Evolutionary conservation across 2,113 vertebrate genomes (phyloP).

Genomic region (Myrmecobius fasciatus): DNA sequence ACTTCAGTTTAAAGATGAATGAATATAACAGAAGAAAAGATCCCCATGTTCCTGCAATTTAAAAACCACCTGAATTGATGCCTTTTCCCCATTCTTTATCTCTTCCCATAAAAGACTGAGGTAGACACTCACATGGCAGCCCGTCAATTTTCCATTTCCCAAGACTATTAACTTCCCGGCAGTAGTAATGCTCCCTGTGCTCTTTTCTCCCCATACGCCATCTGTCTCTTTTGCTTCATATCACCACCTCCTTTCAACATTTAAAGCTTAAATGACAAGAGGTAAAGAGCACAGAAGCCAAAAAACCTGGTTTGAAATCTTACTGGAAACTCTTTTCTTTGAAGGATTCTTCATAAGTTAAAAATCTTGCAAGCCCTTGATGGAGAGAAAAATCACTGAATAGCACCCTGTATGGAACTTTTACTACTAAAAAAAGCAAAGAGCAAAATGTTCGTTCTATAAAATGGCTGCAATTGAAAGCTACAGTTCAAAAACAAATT

Average conservation of each 20-base stretch:
- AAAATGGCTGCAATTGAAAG: constrained; percentile 36
- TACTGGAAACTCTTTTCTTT: constrained; percentile 48
- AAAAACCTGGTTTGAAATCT: constrained; percentile 64
- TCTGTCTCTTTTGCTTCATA: constrained; percentile 50
- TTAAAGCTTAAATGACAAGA: constrained; percentile 55
- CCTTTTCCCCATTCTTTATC: background rate
- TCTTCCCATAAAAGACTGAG: constrained; percentile 32
- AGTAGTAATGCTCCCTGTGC: constrained; percentile 35
- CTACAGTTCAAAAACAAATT: constrained; percentile 16
- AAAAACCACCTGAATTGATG: background rate
- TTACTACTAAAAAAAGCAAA: constrained; percentile 43
- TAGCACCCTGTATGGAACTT: constrained; percentile 29
- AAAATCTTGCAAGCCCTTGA: constrained; percentile 32
- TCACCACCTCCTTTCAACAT: constrained; percentile 66
- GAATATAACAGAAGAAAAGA: background rate
- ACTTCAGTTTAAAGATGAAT: background rate
- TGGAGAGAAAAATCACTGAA: constrained; percentile 51
- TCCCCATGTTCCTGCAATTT: background rate
- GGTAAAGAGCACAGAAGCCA: constrained; percentile 66
- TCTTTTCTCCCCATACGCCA: constrained; percentile 41
- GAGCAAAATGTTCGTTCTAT: constrained; percentile 34
- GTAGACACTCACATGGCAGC: constrained; percentile 3
- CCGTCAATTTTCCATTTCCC: constrained; percentile 32
- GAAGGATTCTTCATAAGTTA: constrained; percentile 56
- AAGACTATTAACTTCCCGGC: constrained; percentile 30